Conservation (phyloP, 2,888 invertebrate species). For the Adineta ricciae region DNA sequence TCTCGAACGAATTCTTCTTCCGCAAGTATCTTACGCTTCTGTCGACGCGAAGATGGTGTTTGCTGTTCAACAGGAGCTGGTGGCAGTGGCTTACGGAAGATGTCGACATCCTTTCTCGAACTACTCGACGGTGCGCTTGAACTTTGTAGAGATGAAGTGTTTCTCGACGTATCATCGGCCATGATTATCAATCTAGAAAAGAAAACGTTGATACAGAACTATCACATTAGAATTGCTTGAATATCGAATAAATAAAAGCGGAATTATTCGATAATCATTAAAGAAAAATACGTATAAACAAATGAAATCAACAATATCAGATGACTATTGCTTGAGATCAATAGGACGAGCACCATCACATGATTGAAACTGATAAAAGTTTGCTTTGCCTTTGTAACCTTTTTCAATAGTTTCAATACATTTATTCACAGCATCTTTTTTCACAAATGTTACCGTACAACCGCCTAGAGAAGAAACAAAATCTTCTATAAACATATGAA, state of each 20-base stretch:
- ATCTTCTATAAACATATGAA: too few species aligned
- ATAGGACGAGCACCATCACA: conserved; percentile 21
- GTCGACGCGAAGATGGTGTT: background rate
- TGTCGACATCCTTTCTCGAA: background rate
- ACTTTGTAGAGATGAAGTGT: background rate
- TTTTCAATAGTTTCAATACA: conserved; percentile 59
- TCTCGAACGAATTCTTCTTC: conserved; percentile 54
- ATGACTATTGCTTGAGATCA: background rate
- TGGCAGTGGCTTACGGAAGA: conserved; percentile 10
- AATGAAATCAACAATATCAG: background rate
- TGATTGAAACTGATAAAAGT: conserved; percentile 24
- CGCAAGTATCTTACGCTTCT: conserved; percentile 16
- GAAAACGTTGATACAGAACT: background rate
- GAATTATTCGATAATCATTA: background rate
- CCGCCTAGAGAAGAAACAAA: background rate
- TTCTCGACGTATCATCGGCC: background rate
- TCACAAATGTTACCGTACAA: conserved; percentile 67
- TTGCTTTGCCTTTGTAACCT: conserved; percentile 21
- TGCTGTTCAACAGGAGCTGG: background rate
- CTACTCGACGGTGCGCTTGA: background rate
- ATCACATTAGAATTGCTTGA: background rate
- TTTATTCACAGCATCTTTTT: conserved; percentile 55
- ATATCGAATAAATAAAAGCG: background rate
- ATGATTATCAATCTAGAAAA: background rate
- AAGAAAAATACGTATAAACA: background rate